Evolutionary conservation across 2,113 vertebrate species (phyloP).

Genomic region (Cranoglanis bouderius): DNA sequence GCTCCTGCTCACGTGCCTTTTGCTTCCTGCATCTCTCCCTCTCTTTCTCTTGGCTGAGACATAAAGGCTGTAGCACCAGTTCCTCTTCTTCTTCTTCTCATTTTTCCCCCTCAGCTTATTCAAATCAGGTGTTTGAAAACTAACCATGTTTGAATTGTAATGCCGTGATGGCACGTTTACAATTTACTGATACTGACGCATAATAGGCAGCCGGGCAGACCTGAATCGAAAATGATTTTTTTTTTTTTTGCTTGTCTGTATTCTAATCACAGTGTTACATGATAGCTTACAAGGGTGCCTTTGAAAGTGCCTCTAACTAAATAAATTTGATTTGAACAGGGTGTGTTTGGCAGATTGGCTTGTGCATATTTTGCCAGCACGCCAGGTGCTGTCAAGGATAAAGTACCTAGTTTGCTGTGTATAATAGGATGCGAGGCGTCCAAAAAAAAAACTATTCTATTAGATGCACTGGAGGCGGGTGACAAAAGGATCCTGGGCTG

Average conservation of each 20-base stretch:
- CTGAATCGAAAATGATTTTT: slow-evolving; percentile 73
- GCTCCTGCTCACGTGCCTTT: slow-evolving; percentile 31
- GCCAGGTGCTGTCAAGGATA: slow-evolving; percentile 75
- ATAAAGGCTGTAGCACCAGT: slow-evolving; percentile 69
- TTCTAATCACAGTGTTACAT: slow-evolving; percentile 78
- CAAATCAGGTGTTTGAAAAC: slow-evolving; percentile 83
- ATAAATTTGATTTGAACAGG: slow-evolving; percentile 81
- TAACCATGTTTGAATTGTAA: slow-evolving; percentile 84
- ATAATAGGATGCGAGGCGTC: slow-evolving; percentile 77
- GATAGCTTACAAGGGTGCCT: slow-evolving; percentile 79
- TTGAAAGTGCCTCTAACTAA: slow-evolving; percentile 77
- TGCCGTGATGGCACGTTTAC: slow-evolving; percentile 71
- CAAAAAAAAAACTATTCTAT: slow-evolving; percentile 72
- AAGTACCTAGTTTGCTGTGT: slow-evolving; percentile 76
- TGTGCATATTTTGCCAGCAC: slow-evolving; percentile 60
- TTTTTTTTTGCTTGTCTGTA: slow-evolving; percentile 72
- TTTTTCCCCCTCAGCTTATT: slow-evolving; percentile 78
- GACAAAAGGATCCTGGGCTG: slow-evolving; percentile 56
- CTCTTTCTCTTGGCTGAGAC: slow-evolving; percentile 53
- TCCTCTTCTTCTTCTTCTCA: slow-evolving; percentile 4
- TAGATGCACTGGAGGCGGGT: slow-evolving; percentile 60
- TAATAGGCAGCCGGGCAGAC: slow-evolving; percentile 61
- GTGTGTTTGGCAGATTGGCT: slow-evolving; percentile 74
- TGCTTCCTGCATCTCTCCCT: slow-evolving; percentile 42
- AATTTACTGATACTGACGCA: slow-evolving; percentile 76